phyloP scores from a whole-genome alignment of 2,888 invertebrate genomes.

The Didymodactylos carnosus region DNA sequence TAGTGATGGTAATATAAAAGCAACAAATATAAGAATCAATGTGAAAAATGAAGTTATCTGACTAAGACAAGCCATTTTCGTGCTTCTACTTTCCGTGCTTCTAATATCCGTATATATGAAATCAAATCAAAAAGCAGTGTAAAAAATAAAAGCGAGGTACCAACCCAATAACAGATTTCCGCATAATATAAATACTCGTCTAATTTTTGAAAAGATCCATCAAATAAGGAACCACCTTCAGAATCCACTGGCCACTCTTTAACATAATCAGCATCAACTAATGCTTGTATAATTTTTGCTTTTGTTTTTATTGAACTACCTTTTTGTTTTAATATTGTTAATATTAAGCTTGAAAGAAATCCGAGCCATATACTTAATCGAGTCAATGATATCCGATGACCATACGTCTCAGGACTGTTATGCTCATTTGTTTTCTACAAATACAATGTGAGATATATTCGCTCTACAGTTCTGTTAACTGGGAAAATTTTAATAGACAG shows the following conservation, averaged over 20 bases:
- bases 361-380: neutral
- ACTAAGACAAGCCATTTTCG: neutral
- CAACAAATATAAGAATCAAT: neutral
- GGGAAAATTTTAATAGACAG: neutral
- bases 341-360: neutral
- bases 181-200: neutral
- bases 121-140: neutral
- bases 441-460: neutral
- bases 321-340: neutral
- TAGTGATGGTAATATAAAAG: neutral
- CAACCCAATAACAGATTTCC: neutral
- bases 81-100: neutral
- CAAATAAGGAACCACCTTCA: neutral
- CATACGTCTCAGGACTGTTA: neutral
- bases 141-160: neutral
- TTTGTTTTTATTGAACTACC: neutral
- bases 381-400: neutral
- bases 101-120: neutral
- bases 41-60: neutral
- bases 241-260: neutral
- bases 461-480: neutral
- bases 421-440: neutral
- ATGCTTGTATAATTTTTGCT: neutral
- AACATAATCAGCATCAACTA: neutral
- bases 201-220: neutral